Evolutionary conservation across 2,888 invertebrate genomes (phyloP), one percentile per base, ranked within the genome.

Genomic region (Mythimna vitellina): DNA sequence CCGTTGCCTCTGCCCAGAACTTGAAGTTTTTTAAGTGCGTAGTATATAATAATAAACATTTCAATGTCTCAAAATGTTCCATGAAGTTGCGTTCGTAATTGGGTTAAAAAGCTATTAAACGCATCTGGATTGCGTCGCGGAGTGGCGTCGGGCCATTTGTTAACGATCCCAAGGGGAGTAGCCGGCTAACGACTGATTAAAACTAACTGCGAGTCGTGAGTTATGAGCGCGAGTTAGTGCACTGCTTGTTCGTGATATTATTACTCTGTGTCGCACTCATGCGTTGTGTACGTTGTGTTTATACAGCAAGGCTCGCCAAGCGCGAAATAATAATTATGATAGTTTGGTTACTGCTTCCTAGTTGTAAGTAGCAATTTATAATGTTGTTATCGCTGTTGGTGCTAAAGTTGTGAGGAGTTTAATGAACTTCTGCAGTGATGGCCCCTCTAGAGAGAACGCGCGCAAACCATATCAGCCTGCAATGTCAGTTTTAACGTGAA

Each of bases 101-200:
- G 87, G 86, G 90, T 91, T 91, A 90, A 89, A 91, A 91, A 90
- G 89, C 90, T 89, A 90, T 92, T 91, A 91, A 90, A 90, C 90
- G 77, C 92, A 91, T 91, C 92, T 92, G 92, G 91, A 88, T 88
- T 88, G 84, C 88, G 88, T 90, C 77, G 86, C 66, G 67, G 82
- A 84, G 69, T 76, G 85, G 67, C 64, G 83, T 53, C 32, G 71
- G 70, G 71, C 67, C 87, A 88, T 90, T 89, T 85, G 88, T 88
- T 89, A 90, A 89, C 89, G 91, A 87, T 81, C 82, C 87, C 80
- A 76, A 66, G 82, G 87, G 88, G 87, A 85, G 82, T 76, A 64
- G 62, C 64, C 66, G 60, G 81, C 85, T 87, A 89, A 89, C 89
- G 87, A 88, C 87, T 89, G 89, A 90, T 90, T 91, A 91, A 88